Conservation (phyloP, 92 coral and sea anemone genomes). For the Hydrozoanthus gracilis region DNA sequence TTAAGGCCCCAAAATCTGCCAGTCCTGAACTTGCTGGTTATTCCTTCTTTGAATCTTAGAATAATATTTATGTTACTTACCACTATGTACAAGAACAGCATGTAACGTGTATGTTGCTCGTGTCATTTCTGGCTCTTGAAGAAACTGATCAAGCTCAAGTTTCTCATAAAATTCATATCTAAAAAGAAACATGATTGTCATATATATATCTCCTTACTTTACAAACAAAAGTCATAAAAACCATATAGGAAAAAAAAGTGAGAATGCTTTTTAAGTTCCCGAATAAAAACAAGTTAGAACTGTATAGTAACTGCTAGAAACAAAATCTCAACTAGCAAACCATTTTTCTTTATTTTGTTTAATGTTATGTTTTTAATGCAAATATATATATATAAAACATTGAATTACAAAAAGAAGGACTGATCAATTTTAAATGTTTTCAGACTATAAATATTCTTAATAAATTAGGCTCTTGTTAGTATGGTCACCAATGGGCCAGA, state of each 20-base stretch:
- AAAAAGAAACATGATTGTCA: constrained; percentile 15
- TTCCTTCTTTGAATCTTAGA: too few species aligned
- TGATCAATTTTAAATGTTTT: too few species aligned
- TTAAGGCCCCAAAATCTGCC: too few species aligned
- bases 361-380: too few species aligned
- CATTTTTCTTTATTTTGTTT: too few species aligned
- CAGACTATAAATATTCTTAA: not conserved
- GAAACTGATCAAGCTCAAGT: constrained; percentile 86
- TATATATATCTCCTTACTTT: too few species aligned
- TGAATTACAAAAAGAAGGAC: too few species aligned
- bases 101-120: constrained; percentile 86
- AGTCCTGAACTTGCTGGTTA: too few species aligned
- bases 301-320: too few species aligned
- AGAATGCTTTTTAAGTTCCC: not conserved
- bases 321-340: too few species aligned
- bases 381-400: not conserved
- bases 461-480: not conserved
- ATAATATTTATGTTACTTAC: constrained; percentile 54
- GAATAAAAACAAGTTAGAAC: too few species aligned
- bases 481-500: too few species aligned
- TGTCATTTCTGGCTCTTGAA: constrained; percentile 73
- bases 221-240: not conserved
- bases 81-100: constrained; percentile 99
- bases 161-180: constrained; percentile 96
- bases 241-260: not conserved